Conservation (phyloP, 2,888 invertebrate genomes). For the Atethmia centrago region DNA sequence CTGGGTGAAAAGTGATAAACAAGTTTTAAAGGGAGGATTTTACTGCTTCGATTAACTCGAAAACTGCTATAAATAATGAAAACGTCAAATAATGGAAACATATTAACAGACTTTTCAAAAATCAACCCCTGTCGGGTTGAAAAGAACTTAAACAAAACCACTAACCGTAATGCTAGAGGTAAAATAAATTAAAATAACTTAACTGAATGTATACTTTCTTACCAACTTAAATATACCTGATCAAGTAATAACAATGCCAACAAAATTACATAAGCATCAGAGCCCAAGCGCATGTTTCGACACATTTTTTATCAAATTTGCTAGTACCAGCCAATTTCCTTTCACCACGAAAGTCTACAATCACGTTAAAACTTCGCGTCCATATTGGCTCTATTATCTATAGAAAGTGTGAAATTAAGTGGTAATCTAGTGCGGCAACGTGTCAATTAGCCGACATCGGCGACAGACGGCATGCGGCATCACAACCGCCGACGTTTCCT, state of each 20-base stretch:
- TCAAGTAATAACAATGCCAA: conserved; percentile 5
- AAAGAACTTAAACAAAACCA: not conserved
- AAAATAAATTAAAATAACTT: not conserved
- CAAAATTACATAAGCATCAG: conserved; percentile 32
- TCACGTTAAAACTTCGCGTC: conserved; percentile 71
- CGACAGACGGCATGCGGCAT: conserved; percentile 76
- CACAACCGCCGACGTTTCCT: conserved; percentile 81
- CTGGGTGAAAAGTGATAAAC: not conserved
- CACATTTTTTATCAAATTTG: conserved; percentile 60
- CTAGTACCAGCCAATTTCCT: conserved; percentile 68
- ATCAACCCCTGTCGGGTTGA: not conserved
- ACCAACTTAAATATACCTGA: conserved; percentile 6
- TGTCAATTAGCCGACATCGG: conserved; percentile 82
- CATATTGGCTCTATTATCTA: conserved; percentile 77
- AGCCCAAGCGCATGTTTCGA: conserved; percentile 31
- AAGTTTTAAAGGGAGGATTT: not conserved
- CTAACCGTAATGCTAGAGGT: not conserved
- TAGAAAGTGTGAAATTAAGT: conserved; percentile 87
- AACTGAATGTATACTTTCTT: not conserved
- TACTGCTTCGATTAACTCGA: no score
- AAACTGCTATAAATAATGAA: not conserved
- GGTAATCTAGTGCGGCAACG: conserved; percentile 83
- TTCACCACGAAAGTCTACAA: conserved; percentile 74
- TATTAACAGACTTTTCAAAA: not conserved
- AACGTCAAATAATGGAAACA: not conserved